Evolutionary conservation across 2,888 invertebrate species (phyloP), one percentile per base, ranked within the genome.

Genomic region (Diloba caeruleocephala): DNA sequence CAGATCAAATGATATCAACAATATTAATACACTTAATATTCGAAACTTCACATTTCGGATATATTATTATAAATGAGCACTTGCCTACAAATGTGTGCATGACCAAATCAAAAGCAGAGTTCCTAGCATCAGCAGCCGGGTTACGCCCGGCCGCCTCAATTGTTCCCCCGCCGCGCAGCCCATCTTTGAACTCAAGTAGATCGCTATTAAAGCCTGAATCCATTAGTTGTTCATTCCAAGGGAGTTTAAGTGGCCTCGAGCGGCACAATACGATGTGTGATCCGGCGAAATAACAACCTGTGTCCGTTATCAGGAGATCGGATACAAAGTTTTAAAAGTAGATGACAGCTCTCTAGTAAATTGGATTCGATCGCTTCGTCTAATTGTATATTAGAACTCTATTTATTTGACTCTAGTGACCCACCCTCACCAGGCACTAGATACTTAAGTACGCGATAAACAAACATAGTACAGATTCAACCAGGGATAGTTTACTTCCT

Each of bases 161-260:
- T 81, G 83, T 80, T 80, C 74, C 78, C 77, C 74, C 43, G 74
- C 78, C 77, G 74, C 43, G 74, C 74, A 70, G 59, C 74, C 60
- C 66, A 66, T 56, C 79, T 84, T 83, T 81, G 72, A 82, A 72
- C 82, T 85, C 85, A 83, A 88, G 87, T 87, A 85, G 84, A 65
- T 69, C 66, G 71, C 71, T 76, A 79, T 80, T 82, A 74, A 78
- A 69, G 74, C 69, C 62, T 65, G 74, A 74, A 75, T 76, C 77
- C 78, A 85, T 82, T 82, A 81, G 81, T 76, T 80, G 78, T 77
- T 79, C 77, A 79, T 82, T 80, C 78, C 70, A 76, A 60, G 76
- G 74, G 70, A 74, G 73, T 72, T 77, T 76, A 74, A 85, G 84
- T 78, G 81, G 69, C 66, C 58, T 37, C 61, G 61, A 68, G 58